A percentile compares a stretch with the other conserved stretches of the same genome.
Evolutionary conservation across 2,888 invertebrate genomes (phyloP).

Genomic region (Morinoia aosen): DNA sequence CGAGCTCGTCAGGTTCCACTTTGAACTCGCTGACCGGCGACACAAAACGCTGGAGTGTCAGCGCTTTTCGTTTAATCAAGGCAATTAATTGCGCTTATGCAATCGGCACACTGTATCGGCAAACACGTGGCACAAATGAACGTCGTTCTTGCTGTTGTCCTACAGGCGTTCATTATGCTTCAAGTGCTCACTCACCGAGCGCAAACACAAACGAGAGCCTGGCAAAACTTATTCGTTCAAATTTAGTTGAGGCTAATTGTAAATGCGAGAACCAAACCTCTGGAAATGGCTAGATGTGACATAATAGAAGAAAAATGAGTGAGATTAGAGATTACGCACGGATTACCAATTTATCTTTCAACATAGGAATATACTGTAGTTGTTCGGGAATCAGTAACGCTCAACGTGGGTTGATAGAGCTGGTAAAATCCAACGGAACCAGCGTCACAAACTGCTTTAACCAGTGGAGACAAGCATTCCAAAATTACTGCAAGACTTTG

Average conservation of each 20-base stretch:
- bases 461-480: too few species aligned
- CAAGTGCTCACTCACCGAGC: not conserved
- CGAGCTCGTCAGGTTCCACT: not conserved
- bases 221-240: not conserved
- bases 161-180: conserved; percentile 31
- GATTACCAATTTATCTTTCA: not conserved
- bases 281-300: not conserved
- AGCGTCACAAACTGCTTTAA: too few species aligned
- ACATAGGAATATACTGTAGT: not conserved
- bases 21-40: not conserved
- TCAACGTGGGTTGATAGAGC: too few species aligned
- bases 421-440: too few species aligned
- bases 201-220: not conserved
- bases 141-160: not conserved
- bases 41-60: conserved; percentile 11
- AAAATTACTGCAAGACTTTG: too few species aligned
- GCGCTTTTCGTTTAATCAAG: conserved; percentile 43
- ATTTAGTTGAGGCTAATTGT: not conserved
- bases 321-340: not conserved
- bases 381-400: too few species aligned
- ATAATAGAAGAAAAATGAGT: not conserved
- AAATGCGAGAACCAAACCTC: not conserved
- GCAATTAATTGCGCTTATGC: conserved; percentile 40
- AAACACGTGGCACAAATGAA: conserved; percentile 30
- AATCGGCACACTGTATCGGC: conserved; percentile 34